Conservation (phyloP, 2,888 invertebrate genomes). For the Drosophila kuntzei region DNA sequence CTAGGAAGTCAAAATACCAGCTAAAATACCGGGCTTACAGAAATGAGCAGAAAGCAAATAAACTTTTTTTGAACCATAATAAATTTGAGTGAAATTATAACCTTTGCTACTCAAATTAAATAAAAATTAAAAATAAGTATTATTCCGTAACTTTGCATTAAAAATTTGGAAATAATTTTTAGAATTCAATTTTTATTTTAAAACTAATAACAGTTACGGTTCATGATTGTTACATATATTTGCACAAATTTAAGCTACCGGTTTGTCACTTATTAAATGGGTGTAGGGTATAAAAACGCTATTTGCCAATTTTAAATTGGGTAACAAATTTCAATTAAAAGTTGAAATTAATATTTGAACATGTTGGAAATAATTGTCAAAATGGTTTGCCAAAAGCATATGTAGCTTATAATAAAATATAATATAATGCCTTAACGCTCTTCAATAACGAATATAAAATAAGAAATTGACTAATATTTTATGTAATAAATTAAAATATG, state of each 20-base stretch:
- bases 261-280: background rate
- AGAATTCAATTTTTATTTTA: too few relatives aligned
- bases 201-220: too few relatives aligned
- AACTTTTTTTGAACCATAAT: too few relatives aligned
- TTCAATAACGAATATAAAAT: background rate
- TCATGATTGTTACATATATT: background rate
- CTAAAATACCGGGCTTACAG: too few relatives aligned
- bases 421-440: background rate
- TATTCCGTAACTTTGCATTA: too few relatives aligned
- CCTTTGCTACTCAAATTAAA: too few relatives aligned
- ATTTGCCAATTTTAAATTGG: conserved; percentile 15
- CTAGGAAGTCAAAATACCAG: too few relatives aligned
- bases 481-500: too few relatives aligned
- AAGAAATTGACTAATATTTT: background rate
- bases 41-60: too few relatives aligned
- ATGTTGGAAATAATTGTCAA: conserved; percentile 5
- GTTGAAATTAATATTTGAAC: conserved; percentile 24
- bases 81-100: too few relatives aligned
- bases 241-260: background rate
- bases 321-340: conserved; percentile 44
- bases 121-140: too few relatives aligned
- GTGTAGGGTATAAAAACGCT: conserved; percentile 4
- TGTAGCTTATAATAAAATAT: background rate
- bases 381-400: background rate
- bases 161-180: too few relatives aligned